Evolutionary conservation across 2,113 vertebrate genomes (phyloP), one percentile per base, ranked within the genome.

Genomic region (Ochotona curzoniae): DNA sequence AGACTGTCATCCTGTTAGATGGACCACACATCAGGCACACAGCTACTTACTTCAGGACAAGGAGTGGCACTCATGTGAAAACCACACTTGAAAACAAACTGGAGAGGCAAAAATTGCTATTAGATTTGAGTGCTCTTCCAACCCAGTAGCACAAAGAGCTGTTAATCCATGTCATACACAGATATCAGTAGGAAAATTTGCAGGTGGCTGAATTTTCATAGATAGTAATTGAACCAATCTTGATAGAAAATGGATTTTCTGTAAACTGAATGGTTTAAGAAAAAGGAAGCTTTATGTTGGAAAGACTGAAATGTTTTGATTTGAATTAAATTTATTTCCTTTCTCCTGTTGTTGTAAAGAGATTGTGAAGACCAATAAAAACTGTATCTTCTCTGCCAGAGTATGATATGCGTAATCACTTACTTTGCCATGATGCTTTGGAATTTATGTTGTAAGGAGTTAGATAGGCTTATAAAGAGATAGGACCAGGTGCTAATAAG

Each of bases 251-350:
- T 76, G 26, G 92, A 54, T 57, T 61, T 57, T 63, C 63, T 57
- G 20, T 57, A 70, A 87, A 73, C 28, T 63, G 28, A 93, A 85
- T 66, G 35, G 82, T 84, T 82, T 70, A 83, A 28, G 18, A 44
- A 57, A 83, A 93, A 84, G 6, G 49, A 87, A 80, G 10, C 23
- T 86, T 90, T 79, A 67, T n/a, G 79, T 26, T 73, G 18, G 38
- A 73, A 70, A 91, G 17, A 63, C 38, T 82, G 76, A 87, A 57
- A 38, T 94, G 38, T 64, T 80, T 90, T 79, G 60, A 74, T 67
- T 61, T 83, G 49, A 3, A 14, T 70, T 92, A 57, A 67, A 87
- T 84, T 70, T 74, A 78, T 7, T 80, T 79, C 26, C 4, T 71
- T 87, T 91, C 67, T 20, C 20, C 28, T 63, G 30, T 10, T 60